phyloP scores from a whole-genome alignment of 2,113 vertebrate genomes.

The Chelonoidis abingdonii region DNA sequence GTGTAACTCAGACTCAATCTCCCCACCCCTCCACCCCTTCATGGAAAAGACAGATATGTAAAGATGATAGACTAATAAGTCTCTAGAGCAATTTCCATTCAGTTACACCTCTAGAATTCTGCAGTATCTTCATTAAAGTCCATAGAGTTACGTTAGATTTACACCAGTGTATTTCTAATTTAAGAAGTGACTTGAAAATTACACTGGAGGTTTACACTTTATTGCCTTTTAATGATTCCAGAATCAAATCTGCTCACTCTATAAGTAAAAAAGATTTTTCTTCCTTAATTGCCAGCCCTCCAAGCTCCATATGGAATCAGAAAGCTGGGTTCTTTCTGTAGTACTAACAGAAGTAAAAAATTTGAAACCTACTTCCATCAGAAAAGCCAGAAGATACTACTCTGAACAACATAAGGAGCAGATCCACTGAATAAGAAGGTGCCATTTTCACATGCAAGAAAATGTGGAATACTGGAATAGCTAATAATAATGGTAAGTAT shows the following conservation, averaged over 20 bases:
- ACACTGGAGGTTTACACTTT: neutral
- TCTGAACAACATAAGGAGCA: neutral
- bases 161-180: neutral
- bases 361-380: neutral
- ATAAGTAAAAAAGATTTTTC: neutral
- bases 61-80: neutral
- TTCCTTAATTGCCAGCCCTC: neutral
- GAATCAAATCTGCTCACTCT: neutral
- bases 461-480: neutral
- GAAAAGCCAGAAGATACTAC: fast-evolving
- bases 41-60: neutral
- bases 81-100: neutral
- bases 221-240: neutral
- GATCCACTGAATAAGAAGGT: neutral
- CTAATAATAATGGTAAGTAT: neutral
- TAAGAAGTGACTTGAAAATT: neutral
- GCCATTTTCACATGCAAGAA: neutral
- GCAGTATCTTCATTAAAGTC: neutral
- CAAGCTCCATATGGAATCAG: neutral
- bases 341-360: neutral
- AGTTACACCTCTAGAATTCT: neutral
- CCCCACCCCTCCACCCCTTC: neutral
- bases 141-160: neutral
- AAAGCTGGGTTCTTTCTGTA: neutral
- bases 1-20: neutral